Evolutionary conservation across 2,113 vertebrate genomes (phyloP), one percentile per base, ranked within the genome.

Genomic region (Charina bottae): DNA sequence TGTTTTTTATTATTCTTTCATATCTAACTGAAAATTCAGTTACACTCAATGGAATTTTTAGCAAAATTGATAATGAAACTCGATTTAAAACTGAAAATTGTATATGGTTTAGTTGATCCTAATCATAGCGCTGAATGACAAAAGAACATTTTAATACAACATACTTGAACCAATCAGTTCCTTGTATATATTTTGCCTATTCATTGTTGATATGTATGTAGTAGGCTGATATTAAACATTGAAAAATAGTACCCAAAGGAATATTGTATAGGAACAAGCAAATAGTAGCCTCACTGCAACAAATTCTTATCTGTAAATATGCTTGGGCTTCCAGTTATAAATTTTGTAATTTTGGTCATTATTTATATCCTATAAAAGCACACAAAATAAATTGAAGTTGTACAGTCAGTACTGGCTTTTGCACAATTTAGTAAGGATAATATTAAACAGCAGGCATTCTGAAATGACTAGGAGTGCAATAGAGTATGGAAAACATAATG

Each of bases 361-460:
- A 99, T 99, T 99, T 99, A 99, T 99, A 99, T 98, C 98, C 98
- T 99, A 98, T 98, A 98, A 98, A 98, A 99, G 98, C 99, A 99
- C 99, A 99, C 97, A 98, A 97, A 99, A 99, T 99, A 99, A 99
- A 99, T 98, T 96, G 95, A 98, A 98, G 97, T 98, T 99, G 98
- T 98, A 99, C 98, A 98, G 99, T 97, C 97, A 93, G 94, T 94
- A 94, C 28, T 62, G 93, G 93, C 91, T 96, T 94, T 91, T 91
- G 96, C 90, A 87, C 96, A 2, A 0, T 97, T 97, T 78, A 72
- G 83, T 55, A 87, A 55, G 23, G 59, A 46, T 19, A 53, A 28
- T 91, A 12, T 88, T 84, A n/a, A 88, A 53, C 6, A 92, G 12
- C 37, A 54, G n/a, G 46, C 23, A 59, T 84, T 64, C 21, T 62